phyloP scores from a whole-genome alignment of 1,140 invertebrate genomes.

The Magallana gigas region DNA sequence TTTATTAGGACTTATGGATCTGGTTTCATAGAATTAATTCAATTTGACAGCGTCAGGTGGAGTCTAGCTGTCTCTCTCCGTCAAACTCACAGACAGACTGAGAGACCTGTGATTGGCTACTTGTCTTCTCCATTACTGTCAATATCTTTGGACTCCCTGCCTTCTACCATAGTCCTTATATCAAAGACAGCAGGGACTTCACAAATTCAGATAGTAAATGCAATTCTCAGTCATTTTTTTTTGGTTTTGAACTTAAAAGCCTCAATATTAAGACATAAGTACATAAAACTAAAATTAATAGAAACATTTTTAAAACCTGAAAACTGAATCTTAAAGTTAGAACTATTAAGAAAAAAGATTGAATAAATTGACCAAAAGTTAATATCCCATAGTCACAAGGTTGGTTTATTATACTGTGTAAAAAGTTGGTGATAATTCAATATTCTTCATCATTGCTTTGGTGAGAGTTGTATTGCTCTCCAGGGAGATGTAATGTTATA shows the following conservation, averaged over 20 bases:
- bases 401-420: not conserved
- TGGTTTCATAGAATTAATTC: conserved; percentile 23
- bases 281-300: too few relatives aligned
- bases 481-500: not conserved
- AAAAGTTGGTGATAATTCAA: not conserved
- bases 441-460: not conserved
- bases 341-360: too few relatives aligned
- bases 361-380: too few relatives aligned
- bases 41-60: not conserved
- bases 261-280: too few relatives aligned
- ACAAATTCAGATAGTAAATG: too few relatives aligned
- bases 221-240: too few relatives aligned
- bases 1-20: not conserved
- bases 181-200: too few relatives aligned
- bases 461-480: not conserved
- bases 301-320: too few relatives aligned
- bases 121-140: not conserved
- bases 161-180: too few relatives aligned
- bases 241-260: too few relatives aligned
- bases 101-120: not conserved
- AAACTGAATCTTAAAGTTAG: too few relatives aligned
- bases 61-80: not conserved
- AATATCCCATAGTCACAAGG: not conserved
- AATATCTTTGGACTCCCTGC: too few relatives aligned
- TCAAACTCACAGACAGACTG: not conserved